phyloP scores from a whole-genome alignment of 2,797 vertebrate species.

The Tarsius wallacei region DNA sequence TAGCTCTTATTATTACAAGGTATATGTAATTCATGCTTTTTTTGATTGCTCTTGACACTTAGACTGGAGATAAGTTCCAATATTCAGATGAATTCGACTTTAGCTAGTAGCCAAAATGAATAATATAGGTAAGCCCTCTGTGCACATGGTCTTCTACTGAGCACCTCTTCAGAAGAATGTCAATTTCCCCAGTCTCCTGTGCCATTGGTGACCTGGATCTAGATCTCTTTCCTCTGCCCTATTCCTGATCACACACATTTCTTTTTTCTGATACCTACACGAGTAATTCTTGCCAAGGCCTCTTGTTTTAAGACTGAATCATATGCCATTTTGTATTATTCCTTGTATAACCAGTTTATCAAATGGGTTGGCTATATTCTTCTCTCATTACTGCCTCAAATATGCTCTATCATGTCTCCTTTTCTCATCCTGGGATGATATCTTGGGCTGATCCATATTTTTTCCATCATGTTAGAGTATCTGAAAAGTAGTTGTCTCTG shows the following conservation, averaged over 20 bases:
- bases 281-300: background rate
- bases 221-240: background rate
- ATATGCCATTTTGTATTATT: background rate
- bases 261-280: background rate
- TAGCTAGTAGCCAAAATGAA: background rate
- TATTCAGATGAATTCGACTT: background rate
- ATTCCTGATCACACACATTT: background rate
- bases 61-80: background rate
- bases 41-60: background rate
- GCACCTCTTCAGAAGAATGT: background rate
- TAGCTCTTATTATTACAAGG: background rate
- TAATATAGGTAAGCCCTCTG: background rate
- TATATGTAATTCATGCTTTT: background rate
- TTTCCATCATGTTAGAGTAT: constrained; percentile 24
- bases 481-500: background rate
- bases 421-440: background rate
- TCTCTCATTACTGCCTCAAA: background rate
- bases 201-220: background rate
- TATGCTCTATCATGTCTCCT: too few species aligned
- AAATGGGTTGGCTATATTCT: background rate
- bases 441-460: background rate
- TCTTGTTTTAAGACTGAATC: constrained; percentile 36
- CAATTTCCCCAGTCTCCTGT: background rate
- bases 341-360: background rate
- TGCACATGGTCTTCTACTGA: background rate